Percentiles rank a stretch among this genome's conserved stretches.
Evolutionary conservation across 2,113 vertebrate genomes (phyloP).

Genomic region (Lasiurus borealis): DNA sequence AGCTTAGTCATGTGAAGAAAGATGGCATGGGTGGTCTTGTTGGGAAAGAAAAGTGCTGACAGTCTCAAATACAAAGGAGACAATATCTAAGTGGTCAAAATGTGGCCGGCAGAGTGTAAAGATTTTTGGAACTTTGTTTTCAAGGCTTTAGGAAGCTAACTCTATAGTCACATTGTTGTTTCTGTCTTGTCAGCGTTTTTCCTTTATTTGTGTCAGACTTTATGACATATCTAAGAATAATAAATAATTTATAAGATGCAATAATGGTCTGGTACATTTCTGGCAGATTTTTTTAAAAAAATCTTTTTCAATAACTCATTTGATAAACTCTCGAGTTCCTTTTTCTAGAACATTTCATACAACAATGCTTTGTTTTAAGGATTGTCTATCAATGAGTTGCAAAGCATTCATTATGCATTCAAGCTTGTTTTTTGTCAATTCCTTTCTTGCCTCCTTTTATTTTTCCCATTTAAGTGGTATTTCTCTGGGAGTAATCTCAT

Average conservation of each 20-base stretch:
- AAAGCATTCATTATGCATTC: conserved; percentile 80
- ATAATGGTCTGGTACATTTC: conserved; percentile 80
- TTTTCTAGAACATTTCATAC: conserved; percentile 78
- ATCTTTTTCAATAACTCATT: conserved; percentile 79
- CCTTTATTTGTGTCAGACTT: conserved; percentile 79
- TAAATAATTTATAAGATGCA: conserved; percentile 84
- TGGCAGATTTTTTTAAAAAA: conserved; percentile 71
- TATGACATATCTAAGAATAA: conserved; percentile 81
- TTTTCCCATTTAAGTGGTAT: conserved; percentile 72
- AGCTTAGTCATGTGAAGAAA: neutral
- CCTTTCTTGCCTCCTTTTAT: conserved; percentile 73
- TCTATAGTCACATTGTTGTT: conserved; percentile 61
- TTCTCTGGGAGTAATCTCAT: conserved; percentile 75
- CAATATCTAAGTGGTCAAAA: conserved; percentile 32
- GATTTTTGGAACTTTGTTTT: conserved; percentile 15
- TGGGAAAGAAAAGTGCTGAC: conserved; percentile 53
- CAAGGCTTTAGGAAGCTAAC: conserved; percentile 42
- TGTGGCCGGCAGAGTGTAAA: neutral
- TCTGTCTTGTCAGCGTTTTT: conserved; percentile 80
- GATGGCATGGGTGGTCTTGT: neutral
- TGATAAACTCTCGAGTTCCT: conserved; percentile 79
- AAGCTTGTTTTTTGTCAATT: conserved; percentile 67
- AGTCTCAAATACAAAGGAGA: neutral
- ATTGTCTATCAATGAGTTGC: conserved; percentile 76
- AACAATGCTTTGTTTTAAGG: conserved; percentile 83